phyloP scores from a whole-genome alignment of 2,888 invertebrate genomes.

The Zootermopsis nevadensis region DNA sequence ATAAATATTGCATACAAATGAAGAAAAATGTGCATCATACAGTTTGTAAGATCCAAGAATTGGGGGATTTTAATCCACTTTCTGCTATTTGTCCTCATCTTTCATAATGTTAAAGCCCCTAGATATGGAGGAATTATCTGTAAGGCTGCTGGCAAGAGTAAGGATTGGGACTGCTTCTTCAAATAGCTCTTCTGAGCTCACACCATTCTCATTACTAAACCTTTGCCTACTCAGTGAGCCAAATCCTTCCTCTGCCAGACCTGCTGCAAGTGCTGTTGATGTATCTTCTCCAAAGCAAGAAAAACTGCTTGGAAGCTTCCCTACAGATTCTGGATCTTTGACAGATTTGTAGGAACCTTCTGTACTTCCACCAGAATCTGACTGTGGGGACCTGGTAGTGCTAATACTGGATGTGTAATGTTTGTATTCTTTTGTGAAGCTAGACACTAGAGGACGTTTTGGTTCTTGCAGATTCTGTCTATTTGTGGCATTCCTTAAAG shows the following conservation, averaged over 20 bases:
- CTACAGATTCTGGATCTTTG: slow-evolving; percentile 15
- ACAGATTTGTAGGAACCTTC: slow-evolving; percentile 26
- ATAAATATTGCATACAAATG: no score
- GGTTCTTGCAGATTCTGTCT: no score
- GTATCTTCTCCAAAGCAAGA: slow-evolving; percentile 37
- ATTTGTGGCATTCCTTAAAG: no score
- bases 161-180: slow-evolving; percentile 37
- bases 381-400: not conserved
- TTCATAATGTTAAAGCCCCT: slow-evolving; percentile 48
- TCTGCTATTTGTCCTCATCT: slow-evolving; percentile 33
- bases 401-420: no score
- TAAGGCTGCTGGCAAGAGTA: slow-evolving; percentile 49
- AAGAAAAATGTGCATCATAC: no score
- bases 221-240: slow-evolving; percentile 19
- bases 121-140: slow-evolving; percentile 42
- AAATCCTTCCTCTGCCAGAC: slow-evolving; percentile 35
- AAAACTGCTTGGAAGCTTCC: slow-evolving; percentile 12
- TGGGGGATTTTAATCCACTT: not conserved
- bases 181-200: not conserved
- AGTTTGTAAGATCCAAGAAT: no score
- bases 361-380: slow-evolving; percentile 1
- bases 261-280: slow-evolving; percentile 22
- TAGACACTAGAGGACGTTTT: not conserved
- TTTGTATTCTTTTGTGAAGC: not conserved
- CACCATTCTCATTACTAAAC: not conserved